Percentiles rank a stretch among this genome's conserved stretches.
phyloP scores from a whole-genome alignment of 2,888 invertebrate species.

The Aproaerema taeniolella region DNA sequence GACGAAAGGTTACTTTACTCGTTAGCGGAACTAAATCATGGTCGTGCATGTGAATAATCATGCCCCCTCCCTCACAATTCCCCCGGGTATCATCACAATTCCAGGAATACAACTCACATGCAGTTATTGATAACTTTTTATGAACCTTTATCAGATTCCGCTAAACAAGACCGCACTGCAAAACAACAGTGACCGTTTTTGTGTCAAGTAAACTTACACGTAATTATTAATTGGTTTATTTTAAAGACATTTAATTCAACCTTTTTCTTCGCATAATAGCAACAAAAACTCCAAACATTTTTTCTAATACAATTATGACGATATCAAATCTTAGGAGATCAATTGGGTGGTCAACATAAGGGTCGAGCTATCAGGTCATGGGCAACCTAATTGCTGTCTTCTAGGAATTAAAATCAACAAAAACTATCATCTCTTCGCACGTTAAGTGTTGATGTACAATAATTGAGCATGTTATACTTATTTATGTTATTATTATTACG shows the following conservation, averaged over 20 bases:
- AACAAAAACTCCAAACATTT: no score
- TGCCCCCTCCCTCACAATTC: neutral
- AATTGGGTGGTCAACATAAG: slow-evolving; percentile 66
- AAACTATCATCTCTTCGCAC: slow-evolving; percentile 15
- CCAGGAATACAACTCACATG: no score
- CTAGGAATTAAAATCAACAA: slow-evolving; percentile 35
- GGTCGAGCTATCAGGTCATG: slow-evolving; percentile 60
- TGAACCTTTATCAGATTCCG: slow-evolving; percentile 5
- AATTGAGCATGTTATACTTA: neutral
- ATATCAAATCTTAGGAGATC: slow-evolving; percentile 54
- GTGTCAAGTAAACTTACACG: neutral
- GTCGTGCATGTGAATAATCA: no score
- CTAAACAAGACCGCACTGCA: neutral
- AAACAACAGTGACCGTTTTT: neutral
- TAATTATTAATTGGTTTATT: neutral
- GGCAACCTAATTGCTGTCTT: slow-evolving; percentile 54
- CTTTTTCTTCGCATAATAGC: no score
- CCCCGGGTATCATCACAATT: no score
- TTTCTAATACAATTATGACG: slow-evolving; percentile 14
- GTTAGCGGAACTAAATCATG: slow-evolving; percentile 5
- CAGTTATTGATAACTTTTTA: no score
- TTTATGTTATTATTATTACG: slow-evolving; percentile 20
- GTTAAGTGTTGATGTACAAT: no score
- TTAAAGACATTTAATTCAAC: no score
- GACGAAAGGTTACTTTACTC: slow-evolving; percentile 19